A percentile compares a stretch with the other conserved stretches of the same genome.
Conservation (phyloP, 2,113 vertebrate genomes). For the Engraulis encrasicolus region DNA sequence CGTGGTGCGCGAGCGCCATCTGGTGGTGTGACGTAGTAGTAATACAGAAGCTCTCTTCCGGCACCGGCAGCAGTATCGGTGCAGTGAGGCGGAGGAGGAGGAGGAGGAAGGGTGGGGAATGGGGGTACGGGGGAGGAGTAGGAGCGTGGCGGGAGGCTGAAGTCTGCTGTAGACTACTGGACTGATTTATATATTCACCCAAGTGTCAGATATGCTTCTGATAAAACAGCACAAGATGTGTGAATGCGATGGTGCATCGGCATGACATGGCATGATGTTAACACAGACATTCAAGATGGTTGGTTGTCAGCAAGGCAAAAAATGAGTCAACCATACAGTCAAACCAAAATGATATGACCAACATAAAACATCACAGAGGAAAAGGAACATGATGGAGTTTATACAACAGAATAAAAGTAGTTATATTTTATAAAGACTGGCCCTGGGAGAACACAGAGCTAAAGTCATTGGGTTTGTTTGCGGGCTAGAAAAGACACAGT, state of each 20-base stretch:
- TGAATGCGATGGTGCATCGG: conserved; percentile 39
- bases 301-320: conserved; percentile 30
- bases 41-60: conserved; percentile 37
- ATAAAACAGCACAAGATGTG: conserved; percentile 50
- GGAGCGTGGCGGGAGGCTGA: conserved; percentile 12
- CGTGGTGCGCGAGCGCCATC: conserved; percentile 53
- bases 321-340: neutral
- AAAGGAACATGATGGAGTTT: neutral
- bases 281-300: conserved; percentile 20
- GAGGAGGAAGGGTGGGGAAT: neutral
- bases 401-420: neutral
- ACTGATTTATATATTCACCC: conserved; percentile 39
- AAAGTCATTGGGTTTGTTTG: neutral
- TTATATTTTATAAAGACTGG: neutral
- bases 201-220: conserved; percentile 44
- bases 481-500: neutral
- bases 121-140: neutral
- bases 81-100: conserved; percentile 10
- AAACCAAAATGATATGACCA: neutral
- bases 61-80: conserved; percentile 14
- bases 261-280: conserved; percentile 29
- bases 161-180: conserved; percentile 33
- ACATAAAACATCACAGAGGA: neutral
- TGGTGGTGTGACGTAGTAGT: conserved; percentile 62
- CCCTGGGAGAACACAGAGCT: neutral